Evolutionary conservation across 2,113 vertebrate species (phyloP).

Genomic region (Carollia perspicillata): DNA sequence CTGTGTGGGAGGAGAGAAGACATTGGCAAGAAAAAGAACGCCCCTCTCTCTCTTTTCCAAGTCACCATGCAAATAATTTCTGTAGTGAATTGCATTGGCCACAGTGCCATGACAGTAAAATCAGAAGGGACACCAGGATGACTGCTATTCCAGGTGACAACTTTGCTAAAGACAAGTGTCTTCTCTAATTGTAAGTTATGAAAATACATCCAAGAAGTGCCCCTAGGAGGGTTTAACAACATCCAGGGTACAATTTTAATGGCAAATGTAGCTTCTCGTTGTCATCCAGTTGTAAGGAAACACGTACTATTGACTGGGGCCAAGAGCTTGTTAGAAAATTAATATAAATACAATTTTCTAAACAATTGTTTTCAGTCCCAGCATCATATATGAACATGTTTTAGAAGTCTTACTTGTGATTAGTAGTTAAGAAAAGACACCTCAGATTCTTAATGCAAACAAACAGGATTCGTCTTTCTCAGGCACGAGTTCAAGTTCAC

Average conservation of each 20-base stretch:
- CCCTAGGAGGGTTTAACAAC: fast-evolving
- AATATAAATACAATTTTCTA: not conserved
- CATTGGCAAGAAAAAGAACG: fast-evolving
- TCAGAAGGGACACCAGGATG: fast-evolving
- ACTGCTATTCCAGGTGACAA: fast-evolving
- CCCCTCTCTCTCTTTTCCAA: not conserved
- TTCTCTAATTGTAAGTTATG: too few species aligned
- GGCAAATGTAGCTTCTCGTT: fast-evolving
- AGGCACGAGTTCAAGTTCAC: fast-evolving
- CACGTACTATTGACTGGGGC: fast-evolving
- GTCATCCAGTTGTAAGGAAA: not conserved
- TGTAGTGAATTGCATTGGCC: not conserved
- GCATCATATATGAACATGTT: not conserved
- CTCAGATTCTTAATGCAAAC: not conserved
- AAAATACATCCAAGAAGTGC: too few species aligned
- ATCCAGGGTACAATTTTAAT: fast-evolving
- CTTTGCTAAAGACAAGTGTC: not conserved
- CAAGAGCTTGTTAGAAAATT: not conserved
- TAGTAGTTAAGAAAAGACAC: not conserved
- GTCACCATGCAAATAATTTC: not conserved
- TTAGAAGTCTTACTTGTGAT: not conserved
- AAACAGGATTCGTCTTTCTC: not conserved
- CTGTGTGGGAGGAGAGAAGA: not conserved
- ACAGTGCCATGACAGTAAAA: fast-evolving
- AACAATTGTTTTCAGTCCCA: not conserved